Evolutionary conservation across 2,888 invertebrate genomes (phyloP).

Genomic region (Mythimna impura): DNA sequence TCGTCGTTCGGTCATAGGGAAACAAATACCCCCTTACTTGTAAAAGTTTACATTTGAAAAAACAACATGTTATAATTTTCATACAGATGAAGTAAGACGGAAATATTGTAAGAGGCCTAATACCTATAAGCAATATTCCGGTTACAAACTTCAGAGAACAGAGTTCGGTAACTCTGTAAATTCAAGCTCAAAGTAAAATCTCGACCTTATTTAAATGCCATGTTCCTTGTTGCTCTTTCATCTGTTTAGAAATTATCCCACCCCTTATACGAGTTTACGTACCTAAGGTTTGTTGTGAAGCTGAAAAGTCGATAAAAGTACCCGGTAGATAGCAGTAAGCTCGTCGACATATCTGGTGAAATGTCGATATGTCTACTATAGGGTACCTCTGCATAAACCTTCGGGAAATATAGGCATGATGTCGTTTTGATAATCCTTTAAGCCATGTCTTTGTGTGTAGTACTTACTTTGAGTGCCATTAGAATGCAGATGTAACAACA

Average conservation of each 20-base stretch:
- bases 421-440: neutral
- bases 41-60: too few species aligned
- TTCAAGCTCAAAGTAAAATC: slow-evolving; percentile 5
- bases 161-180: neutral
- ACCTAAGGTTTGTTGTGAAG: neutral
- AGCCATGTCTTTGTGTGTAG: too few species aligned
- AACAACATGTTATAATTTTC: too few species aligned
- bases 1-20: too few species aligned
- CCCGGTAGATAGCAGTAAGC: too few species aligned
- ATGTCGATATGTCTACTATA: neutral
- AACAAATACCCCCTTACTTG: too few species aligned
- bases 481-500: neutral
- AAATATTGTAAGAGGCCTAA: neutral
- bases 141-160: neutral
- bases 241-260: slow-evolving; percentile 15
- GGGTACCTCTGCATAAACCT: neutral
- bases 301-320: slow-evolving; percentile 5
- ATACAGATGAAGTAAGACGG: too few species aligned
- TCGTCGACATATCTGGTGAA: neutral
- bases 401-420: neutral
- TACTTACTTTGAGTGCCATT: too few species aligned
- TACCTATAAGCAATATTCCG: neutral
- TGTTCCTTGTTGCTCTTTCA: slow-evolving; percentile 10
- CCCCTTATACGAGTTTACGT: neutral
- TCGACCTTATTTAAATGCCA: slow-evolving; percentile 3